Percentiles rank a stretch among this genome's conserved stretches.
phyloP scores from a whole-genome alignment of 2,113 vertebrate genomes.

The Cochlearius cochlearius region DNA sequence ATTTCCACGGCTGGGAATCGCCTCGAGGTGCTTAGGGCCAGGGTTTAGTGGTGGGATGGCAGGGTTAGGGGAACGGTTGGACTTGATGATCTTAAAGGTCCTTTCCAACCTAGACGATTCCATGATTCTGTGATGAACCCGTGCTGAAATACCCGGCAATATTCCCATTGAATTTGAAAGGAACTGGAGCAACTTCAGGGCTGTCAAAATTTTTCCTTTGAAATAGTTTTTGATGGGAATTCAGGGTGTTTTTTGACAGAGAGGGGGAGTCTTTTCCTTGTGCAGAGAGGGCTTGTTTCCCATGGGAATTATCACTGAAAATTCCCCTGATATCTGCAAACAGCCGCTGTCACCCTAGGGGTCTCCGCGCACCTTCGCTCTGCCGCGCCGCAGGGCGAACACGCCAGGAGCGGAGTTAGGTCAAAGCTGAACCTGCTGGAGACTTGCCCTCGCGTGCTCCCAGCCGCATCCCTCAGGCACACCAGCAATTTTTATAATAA shows the following conservation, averaged over 20 bases:
- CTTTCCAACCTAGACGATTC: too few relatives aligned
- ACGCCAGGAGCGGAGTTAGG: background rate
- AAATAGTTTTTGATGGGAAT: background rate
- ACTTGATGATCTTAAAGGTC: too few relatives aligned
- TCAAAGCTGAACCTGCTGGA: background rate
- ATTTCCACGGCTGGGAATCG: background rate
- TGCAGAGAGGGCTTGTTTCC: background rate
- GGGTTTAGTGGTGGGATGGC: too few relatives aligned
- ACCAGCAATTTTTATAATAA: background rate
- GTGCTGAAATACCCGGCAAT: background rate
- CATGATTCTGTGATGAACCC: too few relatives aligned
- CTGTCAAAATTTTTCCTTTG: background rate
- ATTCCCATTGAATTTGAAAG: background rate
- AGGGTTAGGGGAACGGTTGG: too few relatives aligned
- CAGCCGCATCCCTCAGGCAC: background rate
- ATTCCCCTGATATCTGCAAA: rapidly evolving
- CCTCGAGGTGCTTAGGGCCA: too few relatives aligned
- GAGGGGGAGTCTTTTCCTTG: background rate
- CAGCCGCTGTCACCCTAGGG: background rate
- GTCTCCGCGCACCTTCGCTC: background rate
- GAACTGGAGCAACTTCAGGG: background rate
- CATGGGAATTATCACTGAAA: background rate
- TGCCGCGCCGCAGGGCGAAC: background rate
- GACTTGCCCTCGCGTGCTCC: background rate
- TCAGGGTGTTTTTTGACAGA: background rate